Conservation (phyloP, 2,888 invertebrate genomes). For the Calliscelio sp. region DNA sequence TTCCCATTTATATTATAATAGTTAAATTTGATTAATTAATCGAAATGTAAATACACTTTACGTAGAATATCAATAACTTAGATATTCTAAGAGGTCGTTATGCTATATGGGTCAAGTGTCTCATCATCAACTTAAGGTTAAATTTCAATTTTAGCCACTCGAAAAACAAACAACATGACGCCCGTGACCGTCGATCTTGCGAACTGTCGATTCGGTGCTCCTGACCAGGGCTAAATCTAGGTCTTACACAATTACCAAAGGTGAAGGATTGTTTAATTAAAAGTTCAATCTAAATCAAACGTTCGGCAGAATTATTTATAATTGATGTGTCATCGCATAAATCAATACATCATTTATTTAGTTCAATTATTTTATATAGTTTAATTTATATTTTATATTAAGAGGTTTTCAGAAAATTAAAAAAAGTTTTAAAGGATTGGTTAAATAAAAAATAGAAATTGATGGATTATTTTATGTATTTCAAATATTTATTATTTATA, state of each 20-base stretch:
- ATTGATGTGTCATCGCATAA: background rate
- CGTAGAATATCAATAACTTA: background rate
- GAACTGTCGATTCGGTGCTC: conserved; percentile 42
- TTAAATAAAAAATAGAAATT: no score
- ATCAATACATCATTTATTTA: no score
- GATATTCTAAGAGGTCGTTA: conserved; percentile 7
- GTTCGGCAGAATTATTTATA: conserved; percentile 18
- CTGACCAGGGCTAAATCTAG: conserved; percentile 54
- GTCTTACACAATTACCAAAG: conserved; percentile 42
- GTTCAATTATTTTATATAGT: no score
- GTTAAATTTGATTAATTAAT: no score
- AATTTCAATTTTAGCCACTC: conserved; percentile 81
- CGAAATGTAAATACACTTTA: background rate
- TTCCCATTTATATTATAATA: no score
- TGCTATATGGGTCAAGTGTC: conserved; percentile 75
- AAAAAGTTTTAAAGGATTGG: no score
- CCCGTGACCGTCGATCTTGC: conserved; percentile 58
- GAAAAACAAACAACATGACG: conserved; percentile 49
- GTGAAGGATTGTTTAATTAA: conserved; percentile 53
- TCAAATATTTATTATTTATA: no score
- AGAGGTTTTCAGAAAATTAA: no score
- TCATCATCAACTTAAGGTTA: conserved; percentile 80
- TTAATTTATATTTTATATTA: no score
- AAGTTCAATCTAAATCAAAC: conserved; percentile 22
- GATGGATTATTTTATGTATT: no score